Evolutionary conservation across 2,113 vertebrate species (phyloP), one percentile per base, ranked within the genome.

Genomic region (Sinocyclocheilus maitianheensis): DNA sequence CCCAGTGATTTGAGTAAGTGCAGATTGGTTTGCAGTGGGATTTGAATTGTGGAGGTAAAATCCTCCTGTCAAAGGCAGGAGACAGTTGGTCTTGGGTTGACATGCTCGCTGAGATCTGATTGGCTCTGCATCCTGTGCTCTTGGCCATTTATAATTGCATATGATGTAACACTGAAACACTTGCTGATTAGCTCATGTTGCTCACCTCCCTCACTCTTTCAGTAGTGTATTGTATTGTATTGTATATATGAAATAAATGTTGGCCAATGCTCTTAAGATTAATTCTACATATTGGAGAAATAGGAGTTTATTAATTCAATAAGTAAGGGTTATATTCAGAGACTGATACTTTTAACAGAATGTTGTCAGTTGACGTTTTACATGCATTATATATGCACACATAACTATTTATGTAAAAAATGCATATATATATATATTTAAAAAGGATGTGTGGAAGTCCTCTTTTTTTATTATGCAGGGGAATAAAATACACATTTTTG

Each of bases 1-100:
- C 43, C 43, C 43, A 46, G 43, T 46, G 43, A 46, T 46, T 46
- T 46, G 43, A 96, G 95, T 91, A 91, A 95, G 95, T 94, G 96
- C 96, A 94, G 96, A 96, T 96, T 94, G 96, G 95, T 97, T 97
- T 96, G 96, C 97, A 95, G 95, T 96, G 97, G 97, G 97, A 98
- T 99, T 98, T 99, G 97, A 99, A 99, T 99, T 98, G 97, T 98
- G 97, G 97, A 98, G 97, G 97, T 99, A 99, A 99, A 98, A 98
- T 97, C 96, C 97, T 96, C 95, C 97, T 98, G 97, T 98, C 97
- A 98, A 96, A 98, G 97, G 95, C 97, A 97, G 96, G 96, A 98
- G 97, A 98, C 97, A 98, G 97, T 98, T 98, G 97, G 97, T 98
- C 97, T 98, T 97, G 97, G 97, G 97, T 98, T 99, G 97, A 99